A percentile compares a stretch with the other conserved stretches of the same genome.
These are phyloP conservation scores for Platorchestia sp. DNA, from an alignment of 1,140 invertebrate species.

Conservation along the genomic window DNA sequence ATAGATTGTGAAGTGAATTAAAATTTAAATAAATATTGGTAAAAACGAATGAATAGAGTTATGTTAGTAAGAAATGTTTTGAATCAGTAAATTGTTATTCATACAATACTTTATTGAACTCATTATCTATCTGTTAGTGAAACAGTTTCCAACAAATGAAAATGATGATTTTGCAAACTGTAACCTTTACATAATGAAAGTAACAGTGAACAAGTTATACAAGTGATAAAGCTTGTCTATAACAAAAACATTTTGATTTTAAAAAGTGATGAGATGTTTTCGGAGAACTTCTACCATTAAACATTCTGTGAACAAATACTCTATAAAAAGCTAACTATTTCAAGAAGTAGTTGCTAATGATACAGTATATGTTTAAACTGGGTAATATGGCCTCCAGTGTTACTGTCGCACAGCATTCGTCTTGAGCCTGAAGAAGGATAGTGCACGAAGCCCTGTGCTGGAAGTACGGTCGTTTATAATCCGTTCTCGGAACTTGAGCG, in stretches of 20 bases:
- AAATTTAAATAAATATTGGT: background rate
- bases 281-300: background rate
- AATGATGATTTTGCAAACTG: too few species aligned
- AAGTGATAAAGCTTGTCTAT: background rate
- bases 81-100: too few species aligned
- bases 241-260: background rate
- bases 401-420: background rate
- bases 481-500: background rate
- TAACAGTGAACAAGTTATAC: background rate
- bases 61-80: background rate
- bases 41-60: background rate
- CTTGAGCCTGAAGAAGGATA: background rate
- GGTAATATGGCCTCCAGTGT: background rate
- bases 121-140: background rate
- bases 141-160: too few species aligned
- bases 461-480: background rate
- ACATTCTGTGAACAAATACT: background rate
- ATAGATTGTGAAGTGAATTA: background rate
- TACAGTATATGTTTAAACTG: background rate
- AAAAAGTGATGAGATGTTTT: background rate
- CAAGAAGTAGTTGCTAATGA: background rate
- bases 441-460: too few species aligned
- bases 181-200: too few species aligned
- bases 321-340: background rate
- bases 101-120: background rate